Evolutionary conservation across 2,797 vertebrate genomes (phyloP), one percentile per base, ranked within the genome.

Genomic region (Esox lucius): DNA sequence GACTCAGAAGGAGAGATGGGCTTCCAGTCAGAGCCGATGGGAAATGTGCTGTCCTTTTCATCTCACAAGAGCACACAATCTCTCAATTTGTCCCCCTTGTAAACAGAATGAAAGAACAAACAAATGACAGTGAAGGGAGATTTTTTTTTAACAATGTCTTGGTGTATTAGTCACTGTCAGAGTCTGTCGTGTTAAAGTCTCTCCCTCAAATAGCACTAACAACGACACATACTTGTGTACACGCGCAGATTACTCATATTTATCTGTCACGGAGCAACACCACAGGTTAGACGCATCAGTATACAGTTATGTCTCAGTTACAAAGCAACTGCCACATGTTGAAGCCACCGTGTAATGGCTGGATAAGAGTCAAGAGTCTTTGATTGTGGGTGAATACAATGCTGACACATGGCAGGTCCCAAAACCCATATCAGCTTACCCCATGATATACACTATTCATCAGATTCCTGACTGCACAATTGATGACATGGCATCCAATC

Each of bases 41-140:
- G 75, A 75, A 64, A 67, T 66, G 33, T 17, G 62, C 78, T 67
- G 70, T 62, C 26, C 48, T 53, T 73, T 69, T 74, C 24, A 77
- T 75, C 69, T 76, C 76, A 68, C 51, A 39, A 49, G 39, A 68
- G n/a, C 73, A n/a, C 77, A 82, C 49, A 46, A 76, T 79, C 76
- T 78, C 77, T 75, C 68, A 46, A 75, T 77, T 76, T 79, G 71
- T 80, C 75, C 71, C 66, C 71, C 31, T 71, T 56, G 24, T 75
- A 82, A 80, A 80, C 78, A 82, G 68, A 24, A 70, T 59, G 68
- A 48, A 75, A 67, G 72, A 79, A 68, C 48, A 75, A 66, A 82
- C 68, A 72, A 62, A 76, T 17, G 46, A 13, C 3, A 16, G 28
- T 3, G 13, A 56, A 48, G 4, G n/a, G 51, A 48, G 48, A 42